A percentile compares a stretch with the other conserved stretches of the same genome.
Evolutionary conservation across 2,888 invertebrate species (phyloP).

Genomic region (Scaptomyza cyrtandrae): DNA sequence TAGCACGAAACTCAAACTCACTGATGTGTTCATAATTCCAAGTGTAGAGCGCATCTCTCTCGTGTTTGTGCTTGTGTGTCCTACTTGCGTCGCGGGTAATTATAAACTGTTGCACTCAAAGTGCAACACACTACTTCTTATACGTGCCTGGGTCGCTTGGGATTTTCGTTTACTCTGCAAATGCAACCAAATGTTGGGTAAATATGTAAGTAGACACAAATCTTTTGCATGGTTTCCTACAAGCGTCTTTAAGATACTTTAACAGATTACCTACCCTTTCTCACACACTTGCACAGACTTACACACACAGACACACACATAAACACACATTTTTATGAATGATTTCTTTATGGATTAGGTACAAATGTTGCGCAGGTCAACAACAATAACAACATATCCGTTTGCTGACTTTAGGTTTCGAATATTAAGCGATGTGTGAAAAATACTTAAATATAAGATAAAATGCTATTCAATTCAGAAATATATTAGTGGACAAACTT

Average conservation of each 20-base stretch:
- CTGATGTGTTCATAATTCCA: conserved; percentile 21
- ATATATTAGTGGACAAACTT: too few relatives aligned
- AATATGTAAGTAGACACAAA: conserved; percentile 26
- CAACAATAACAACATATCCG: conserved; percentile 5
- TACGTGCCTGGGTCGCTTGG: conserved; percentile 12
- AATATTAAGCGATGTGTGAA: conserved; percentile 5
- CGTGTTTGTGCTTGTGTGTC: conserved; percentile 17
- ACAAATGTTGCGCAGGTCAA: conserved; percentile 29
- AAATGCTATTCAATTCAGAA: neutral
- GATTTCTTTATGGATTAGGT: conserved; percentile 32
- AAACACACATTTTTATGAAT: conserved; percentile 32
- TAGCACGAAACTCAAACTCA: conserved; percentile 2
- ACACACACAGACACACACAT: conserved; percentile 10
- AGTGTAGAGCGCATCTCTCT: conserved; percentile 30
- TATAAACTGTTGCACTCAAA: conserved; percentile 68
- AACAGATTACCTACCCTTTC: conserved; percentile 29
- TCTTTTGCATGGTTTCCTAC: conserved; percentile 38
- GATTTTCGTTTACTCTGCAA: conserved; percentile 3
- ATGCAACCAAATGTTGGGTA: conserved; percentile 26
- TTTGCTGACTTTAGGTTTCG: conserved; percentile 8
- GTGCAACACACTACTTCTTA: conserved; percentile 50
- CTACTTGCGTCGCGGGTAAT: conserved; percentile 45
- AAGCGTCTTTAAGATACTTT: conserved; percentile 23
- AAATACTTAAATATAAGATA: neutral
- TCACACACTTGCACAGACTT: neutral